phyloP scores from a whole-genome alignment of 2,888 invertebrate species.

The Therioaphis trifolii region DNA sequence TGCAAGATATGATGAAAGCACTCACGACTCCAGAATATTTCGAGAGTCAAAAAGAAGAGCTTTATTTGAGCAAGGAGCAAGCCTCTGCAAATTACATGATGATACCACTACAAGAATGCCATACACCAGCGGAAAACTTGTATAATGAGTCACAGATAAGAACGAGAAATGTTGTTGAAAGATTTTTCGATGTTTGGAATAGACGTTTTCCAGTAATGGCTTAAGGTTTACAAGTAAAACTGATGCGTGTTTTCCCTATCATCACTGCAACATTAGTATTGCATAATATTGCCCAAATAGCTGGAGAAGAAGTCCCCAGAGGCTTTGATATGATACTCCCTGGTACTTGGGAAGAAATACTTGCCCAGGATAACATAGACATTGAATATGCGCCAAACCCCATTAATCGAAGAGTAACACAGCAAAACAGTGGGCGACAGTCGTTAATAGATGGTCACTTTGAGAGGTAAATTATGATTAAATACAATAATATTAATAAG shows the following conservation, averaged over 20 bases:
- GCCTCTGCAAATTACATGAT: neutral
- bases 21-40: constrained; percentile 63
- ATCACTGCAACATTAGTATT: constrained; percentile 33
- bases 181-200: too few relatives aligned
- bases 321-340: constrained; percentile 27
- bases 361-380: constrained; percentile 25
- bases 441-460: constrained; percentile 13
- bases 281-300: constrained; percentile 23
- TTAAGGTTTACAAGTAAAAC: too few relatives aligned
- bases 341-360: constrained; percentile 26
- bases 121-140: constrained; percentile 22
- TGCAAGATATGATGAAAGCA: constrained; percentile 50
- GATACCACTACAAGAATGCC: constrained; percentile 14
- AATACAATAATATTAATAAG: neutral
- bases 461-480: constrained; percentile 32
- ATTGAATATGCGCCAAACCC: constrained; percentile 31
- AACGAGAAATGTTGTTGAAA: too few relatives aligned
- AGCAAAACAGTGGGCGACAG: constrained; percentile 17
- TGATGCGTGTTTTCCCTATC: too few relatives aligned
- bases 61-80: constrained; percentile 56
- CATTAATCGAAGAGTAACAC: constrained; percentile 21
- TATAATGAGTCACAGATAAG: too few relatives aligned
- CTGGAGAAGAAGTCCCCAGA: neutral
- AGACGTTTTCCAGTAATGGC: too few relatives aligned
- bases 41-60: too few relatives aligned